Evolutionary conservation across 2,797 vertebrate genomes (phyloP).

Genomic region (Nannoperca australis): DNA sequence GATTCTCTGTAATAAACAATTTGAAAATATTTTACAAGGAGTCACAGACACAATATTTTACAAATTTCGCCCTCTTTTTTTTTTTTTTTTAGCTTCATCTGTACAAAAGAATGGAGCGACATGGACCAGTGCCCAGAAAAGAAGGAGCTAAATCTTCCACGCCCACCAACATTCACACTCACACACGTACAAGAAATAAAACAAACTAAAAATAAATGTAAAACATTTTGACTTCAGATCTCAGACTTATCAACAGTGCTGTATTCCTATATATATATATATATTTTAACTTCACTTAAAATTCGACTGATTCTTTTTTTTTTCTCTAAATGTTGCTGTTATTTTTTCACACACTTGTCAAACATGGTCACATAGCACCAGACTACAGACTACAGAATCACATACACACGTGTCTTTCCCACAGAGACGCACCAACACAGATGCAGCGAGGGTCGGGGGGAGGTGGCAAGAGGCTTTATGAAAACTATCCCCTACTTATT

Average conservation of each 20-base stretch:
- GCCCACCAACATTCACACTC: constrained; percentile 77
- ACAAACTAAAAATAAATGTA: constrained; percentile 62
- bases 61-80: constrained; percentile 93
- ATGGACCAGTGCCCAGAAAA: constrained; percentile 85
- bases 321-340: constrained; percentile 75
- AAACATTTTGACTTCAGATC: constrained; percentile 85
- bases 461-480: constrained; percentile 55
- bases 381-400: constrained; percentile 99
- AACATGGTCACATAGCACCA: constrained; percentile 93
- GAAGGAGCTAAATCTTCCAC: constrained; percentile 82
- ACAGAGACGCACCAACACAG: constrained; percentile 87
- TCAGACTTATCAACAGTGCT: constrained; percentile 86
- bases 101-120: constrained; percentile 95
- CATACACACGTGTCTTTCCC: constrained; percentile 92
- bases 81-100: constrained; percentile 89
- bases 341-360: constrained; percentile 87
- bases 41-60: constrained; percentile 99
- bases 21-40: constrained; percentile 99
- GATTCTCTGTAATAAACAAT: constrained; percentile 99
- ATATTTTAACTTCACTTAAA: constrained; percentile 88
- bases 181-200: constrained; percentile 73
- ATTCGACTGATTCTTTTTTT: constrained; percentile 81
- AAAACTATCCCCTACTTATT: constrained; percentile 46
- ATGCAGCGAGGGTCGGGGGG: constrained; percentile 76
- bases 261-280: constrained; percentile 80